Evolutionary conservation across 2,797 vertebrate genomes (phyloP).

Genomic region (Sebastolobus altivelis): DNA sequence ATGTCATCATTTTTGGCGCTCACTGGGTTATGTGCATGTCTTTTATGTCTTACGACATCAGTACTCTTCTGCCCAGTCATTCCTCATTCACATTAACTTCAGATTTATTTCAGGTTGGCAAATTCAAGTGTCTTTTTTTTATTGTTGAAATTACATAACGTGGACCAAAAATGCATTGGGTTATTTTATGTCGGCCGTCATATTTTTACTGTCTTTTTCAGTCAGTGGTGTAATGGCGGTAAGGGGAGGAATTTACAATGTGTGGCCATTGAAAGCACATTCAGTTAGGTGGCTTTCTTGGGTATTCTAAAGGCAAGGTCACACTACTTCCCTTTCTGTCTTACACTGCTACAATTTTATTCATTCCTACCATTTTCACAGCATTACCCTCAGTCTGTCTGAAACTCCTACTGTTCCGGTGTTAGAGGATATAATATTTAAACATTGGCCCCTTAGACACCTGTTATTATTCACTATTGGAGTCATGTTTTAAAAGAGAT

Average conservation of each 20-base stretch:
- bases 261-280: conserved; percentile 59
- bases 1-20: conserved; percentile 79
- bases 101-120: conserved; percentile 42
- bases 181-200: conserved; percentile 46
- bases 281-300: conserved; percentile 23
- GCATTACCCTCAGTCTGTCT: conserved; percentile 5
- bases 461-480: background rate
- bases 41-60: conserved; percentile 37
- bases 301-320: conserved; percentile 42
- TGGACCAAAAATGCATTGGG: conserved; percentile 80
- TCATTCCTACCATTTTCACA: conserved; percentile 13
- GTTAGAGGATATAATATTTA: background rate
- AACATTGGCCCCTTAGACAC: background rate
- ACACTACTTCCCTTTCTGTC: conserved; percentile 32
- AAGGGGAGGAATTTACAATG: conserved; percentile 21
- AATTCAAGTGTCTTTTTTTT: conserved; percentile 50
- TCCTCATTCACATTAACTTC: conserved; percentile 25
- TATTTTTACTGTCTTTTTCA: conserved; percentile 47
- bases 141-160: conserved; percentile 48
- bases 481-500: background rate
- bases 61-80: conserved; percentile 44
- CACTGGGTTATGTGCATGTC: conserved; percentile 64
- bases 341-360: conserved; percentile 33
- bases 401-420: conserved; percentile 11
- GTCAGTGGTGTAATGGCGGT: conserved; percentile 49